Base-by-base conservation (phyloP, 2,797 vertebrate species). In the Erpetoichthys calabaricus region DNA sequence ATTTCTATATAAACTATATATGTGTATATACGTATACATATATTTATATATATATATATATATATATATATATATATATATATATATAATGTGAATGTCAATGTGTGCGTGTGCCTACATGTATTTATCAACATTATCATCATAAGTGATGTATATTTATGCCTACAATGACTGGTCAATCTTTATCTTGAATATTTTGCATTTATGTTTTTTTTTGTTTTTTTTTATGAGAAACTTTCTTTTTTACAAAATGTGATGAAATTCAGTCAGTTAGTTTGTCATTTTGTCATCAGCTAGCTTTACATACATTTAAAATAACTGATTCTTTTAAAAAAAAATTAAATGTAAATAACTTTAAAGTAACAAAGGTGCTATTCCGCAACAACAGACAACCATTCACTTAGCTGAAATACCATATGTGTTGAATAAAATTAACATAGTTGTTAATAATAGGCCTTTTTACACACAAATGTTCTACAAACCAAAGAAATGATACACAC, bases 21-120 rank as follows among this genome's bases (percentile, higher is more conserved):
- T 73, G 83, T 83, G 86, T 82, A 86, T 83, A 73, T 84, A 87
- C 84, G 82, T 79, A 84, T 74, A 74, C 73, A 77, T 75, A 86
- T 86, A 86, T 85, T 78, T 86, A 84, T 84, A 80, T 83, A 87
- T 87, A 80, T 84, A 80, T 84, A 87, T 85, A 88, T 86, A 88
- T 86, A 75, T 84, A 78, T 78, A 80, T 83, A 87, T 85, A 86
- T 79, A 85, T 67, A 68, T 82, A 85, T 82, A 80, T 74, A 78
- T 80, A 82, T 72, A 77, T 77, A 74, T 80, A 75, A 77, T 80
- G 82, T 80, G 81, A 82, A 66, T 64, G 73, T 65, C 63, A 9
- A 7, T 49, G 3, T 49, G 47, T 6, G 7, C 47, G 67, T 73
- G 76, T 74, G 5, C 50, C 9, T 9, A 51, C 8, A 25, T 8